Evolutionary conservation across 2,888 invertebrate genomes (phyloP).

Genomic region (Eristalinus aeneus): DNA sequence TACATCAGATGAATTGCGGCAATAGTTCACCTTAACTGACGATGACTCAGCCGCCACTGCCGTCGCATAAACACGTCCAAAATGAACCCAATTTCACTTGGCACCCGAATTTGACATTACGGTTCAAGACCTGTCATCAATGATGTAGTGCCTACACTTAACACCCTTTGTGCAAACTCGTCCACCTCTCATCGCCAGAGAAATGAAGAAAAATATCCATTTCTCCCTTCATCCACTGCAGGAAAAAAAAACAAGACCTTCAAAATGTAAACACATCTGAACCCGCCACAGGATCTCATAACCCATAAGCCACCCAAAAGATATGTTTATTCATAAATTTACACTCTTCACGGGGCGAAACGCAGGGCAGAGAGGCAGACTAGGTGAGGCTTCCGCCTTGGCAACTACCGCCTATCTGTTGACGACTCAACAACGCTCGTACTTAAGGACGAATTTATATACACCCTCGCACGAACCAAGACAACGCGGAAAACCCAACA

Average conservation of each 20-base stretch:
- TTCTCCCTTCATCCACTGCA: conserved; percentile 27
- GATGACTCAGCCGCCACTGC: not conserved
- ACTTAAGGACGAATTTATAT: conserved; percentile 49
- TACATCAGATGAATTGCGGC: not conserved
- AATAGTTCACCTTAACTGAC: not conserved
- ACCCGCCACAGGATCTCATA: conserved; percentile 49
- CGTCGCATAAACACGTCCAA: not conserved
- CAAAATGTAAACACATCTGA: conserved; percentile 59
- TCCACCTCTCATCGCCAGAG: not conserved
- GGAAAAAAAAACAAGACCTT: conserved; percentile 11
- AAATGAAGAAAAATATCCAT: conserved; percentile 10
- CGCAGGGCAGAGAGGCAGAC: not conserved
- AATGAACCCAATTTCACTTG: not conserved
- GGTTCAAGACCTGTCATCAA: conserved; percentile 10
- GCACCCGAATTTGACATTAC: not conserved
- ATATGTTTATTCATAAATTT: conserved; percentile 69
- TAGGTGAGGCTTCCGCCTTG: not conserved
- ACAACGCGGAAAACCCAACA: not conserved
- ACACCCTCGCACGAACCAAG: not conserved
- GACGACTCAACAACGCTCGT: conserved; percentile 33
- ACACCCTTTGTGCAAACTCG: too few species aligned
- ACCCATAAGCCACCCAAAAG: conserved; percentile 50
- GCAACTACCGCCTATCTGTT: conserved; percentile 44
- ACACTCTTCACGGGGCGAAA: conserved; percentile 41
- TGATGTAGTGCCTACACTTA: not conserved